These are phyloP conservation scores for Electrona antarctica DNA, from an alignment of 2,113 vertebrate genomes.

Conservation along the genomic window DNA sequence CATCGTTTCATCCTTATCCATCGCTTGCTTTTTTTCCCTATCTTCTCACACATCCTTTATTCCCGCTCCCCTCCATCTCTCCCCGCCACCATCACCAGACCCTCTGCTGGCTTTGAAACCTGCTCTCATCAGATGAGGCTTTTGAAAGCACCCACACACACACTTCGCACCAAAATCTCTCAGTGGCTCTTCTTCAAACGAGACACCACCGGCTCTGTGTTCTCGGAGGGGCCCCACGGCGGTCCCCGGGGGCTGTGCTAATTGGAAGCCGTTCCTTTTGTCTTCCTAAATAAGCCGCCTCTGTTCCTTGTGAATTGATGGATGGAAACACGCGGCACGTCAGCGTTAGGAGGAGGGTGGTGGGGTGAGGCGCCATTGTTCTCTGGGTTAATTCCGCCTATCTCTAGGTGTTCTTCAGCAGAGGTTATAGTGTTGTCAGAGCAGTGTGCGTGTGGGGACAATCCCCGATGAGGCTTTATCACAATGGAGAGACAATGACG, in stretches of 20 bases:
- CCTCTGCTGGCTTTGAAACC: constrained; percentile 56
- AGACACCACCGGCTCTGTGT: constrained; percentile 63
- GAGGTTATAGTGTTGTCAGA: background rate
- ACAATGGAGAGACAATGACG: background rate
- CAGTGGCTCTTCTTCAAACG: constrained; percentile 43
- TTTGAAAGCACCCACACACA: background rate
- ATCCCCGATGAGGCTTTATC: background rate
- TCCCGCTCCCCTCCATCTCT: constrained; percentile 27
- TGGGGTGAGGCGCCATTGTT: background rate
- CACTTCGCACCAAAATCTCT: constrained; percentile 6
- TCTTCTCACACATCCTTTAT: constrained; percentile 40
- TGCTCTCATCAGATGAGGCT: constrained; percentile 40
- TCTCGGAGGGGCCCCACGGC: constrained; percentile 41
- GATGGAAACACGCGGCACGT: constrained; percentile 42
- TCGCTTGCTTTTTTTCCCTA: background rate
- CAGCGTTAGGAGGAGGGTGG: constrained; percentile 13
- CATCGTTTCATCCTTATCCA: constrained; percentile 42
- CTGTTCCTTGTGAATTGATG: constrained; percentile 49
- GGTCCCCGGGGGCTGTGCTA: constrained; percentile 50
- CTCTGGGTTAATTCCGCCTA: background rate
- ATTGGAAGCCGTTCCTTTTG: constrained; percentile 54
- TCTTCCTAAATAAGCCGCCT: constrained; percentile 53
- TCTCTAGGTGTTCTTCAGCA: background rate
- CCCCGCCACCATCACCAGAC: background rate
- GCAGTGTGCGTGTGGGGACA: background rate